These are phyloP conservation scores for Propithecus coquereli DNA, from an alignment of 2,113 vertebrate genomes.

Conservation along the genomic window DNA sequence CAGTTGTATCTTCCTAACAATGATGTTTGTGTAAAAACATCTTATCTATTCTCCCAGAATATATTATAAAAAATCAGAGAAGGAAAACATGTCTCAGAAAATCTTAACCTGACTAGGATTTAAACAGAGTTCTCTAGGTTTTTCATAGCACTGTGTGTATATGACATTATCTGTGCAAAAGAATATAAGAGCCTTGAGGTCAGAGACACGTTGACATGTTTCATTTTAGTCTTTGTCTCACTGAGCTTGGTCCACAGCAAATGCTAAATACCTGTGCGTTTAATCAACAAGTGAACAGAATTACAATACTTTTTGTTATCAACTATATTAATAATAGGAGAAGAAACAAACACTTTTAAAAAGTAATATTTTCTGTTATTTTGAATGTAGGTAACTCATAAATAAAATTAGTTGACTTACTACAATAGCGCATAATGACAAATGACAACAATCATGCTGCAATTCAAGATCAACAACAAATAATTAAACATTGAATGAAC, in stretches of 20 bases:
- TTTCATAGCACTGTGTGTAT: not conserved
- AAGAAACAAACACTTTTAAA: not conserved
- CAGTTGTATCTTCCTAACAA: not conserved
- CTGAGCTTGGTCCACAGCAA: not conserved
- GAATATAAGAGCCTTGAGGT: not conserved
- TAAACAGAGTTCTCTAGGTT: not conserved
- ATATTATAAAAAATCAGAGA: not conserved
- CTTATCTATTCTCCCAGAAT: not conserved
- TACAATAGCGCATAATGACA: slow-evolving; percentile 69
- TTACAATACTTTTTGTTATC: not conserved
- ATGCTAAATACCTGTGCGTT: not conserved
- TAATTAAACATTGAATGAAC: slow-evolving; percentile 84
- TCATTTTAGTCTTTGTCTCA: not conserved
- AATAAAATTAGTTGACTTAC: slow-evolving; percentile 60
- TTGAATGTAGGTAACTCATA: slow-evolving; percentile 54
- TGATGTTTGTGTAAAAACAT: not conserved
- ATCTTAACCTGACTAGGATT: not conserved
- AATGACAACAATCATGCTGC: slow-evolving; percentile 73
- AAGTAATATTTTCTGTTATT: slow-evolving; percentile 45
- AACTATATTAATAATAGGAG: not conserved
- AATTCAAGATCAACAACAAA: slow-evolving; percentile 80
- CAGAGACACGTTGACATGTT: not conserved
- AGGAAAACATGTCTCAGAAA: not conserved
- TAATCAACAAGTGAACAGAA: not conserved
- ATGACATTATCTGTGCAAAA: not conserved